Percentiles rank a stretch among this genome's conserved stretches.
phyloP scores from a whole-genome alignment of 2,113 vertebrate genomes.

The Thunnus maccoyii region DNA sequence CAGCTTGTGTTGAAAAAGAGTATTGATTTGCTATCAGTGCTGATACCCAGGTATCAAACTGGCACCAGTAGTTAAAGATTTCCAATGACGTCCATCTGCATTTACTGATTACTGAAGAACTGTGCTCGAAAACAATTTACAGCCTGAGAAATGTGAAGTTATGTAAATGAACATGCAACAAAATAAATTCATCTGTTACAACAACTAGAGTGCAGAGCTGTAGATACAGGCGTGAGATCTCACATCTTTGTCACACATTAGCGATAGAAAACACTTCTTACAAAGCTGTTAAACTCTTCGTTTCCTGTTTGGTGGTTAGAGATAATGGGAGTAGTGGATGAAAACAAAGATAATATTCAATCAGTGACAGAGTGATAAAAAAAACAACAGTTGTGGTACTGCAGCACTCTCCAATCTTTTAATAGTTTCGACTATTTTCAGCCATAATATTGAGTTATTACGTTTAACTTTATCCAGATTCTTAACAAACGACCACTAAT shows the following conservation, averaged over 20 bases:
- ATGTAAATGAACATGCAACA: constrained; percentile 50
- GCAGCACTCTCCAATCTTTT: constrained; percentile 14
- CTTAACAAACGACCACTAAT: background rate
- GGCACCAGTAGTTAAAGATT: background rate
- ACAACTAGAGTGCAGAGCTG: constrained; percentile 16
- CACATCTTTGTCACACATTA: constrained; percentile 14
- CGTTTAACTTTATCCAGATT: constrained; percentile 22
- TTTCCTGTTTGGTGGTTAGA: constrained; percentile 1
- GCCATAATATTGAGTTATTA: constrained; percentile 28
- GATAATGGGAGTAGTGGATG: constrained; percentile 22
- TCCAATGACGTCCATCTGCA: background rate
- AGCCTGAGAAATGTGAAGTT: constrained; percentile 26
- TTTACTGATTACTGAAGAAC: background rate
- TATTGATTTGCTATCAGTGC: background rate
- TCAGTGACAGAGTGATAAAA: constrained; percentile 15
- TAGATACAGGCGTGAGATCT: constrained; percentile 23
- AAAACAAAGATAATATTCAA: background rate
- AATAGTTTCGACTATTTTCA: constrained; percentile 12
- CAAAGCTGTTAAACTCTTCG: background rate
- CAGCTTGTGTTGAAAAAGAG: background rate
- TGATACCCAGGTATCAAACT: background rate
- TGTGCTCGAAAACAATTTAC: constrained; percentile 14
- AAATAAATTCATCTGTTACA: constrained; percentile 17
- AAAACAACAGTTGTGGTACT: background rate
- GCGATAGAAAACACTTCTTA: constrained; percentile 9